A percentile compares a stretch with the other conserved stretches of the same genome.
These are phyloP conservation scores for Malurus cyaneus DNA, from an alignment of 2,113 vertebrate species.

Conservation along the genomic window DNA sequence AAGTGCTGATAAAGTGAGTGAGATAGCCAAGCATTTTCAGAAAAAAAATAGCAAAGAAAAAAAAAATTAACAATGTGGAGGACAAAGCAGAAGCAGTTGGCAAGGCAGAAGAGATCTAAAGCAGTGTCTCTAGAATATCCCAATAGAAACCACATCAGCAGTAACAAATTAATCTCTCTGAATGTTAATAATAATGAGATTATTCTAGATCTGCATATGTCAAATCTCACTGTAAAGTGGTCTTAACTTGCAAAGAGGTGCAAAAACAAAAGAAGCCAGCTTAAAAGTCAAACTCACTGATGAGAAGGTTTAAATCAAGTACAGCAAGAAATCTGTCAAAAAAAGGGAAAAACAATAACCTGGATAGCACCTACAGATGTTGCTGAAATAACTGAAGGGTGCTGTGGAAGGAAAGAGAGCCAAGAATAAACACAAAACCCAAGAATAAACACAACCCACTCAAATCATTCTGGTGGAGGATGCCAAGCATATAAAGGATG, in stretches of 20 bases:
- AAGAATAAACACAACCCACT: neutral
- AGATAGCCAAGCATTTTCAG: neutral
- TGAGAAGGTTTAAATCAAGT: neutral
- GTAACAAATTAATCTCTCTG: neutral
- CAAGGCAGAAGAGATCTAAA: neutral
- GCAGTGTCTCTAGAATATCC: neutral
- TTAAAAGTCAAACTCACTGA: neutral
- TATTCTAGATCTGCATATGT: rapidly evolving
- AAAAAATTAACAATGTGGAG: neutral
- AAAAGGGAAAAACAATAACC: neutral
- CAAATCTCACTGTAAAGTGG: neutral
- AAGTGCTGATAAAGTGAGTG: neutral
- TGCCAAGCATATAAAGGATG: neutral
- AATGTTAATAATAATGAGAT: neutral
- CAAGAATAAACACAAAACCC: neutral
- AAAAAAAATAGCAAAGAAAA: neutral
- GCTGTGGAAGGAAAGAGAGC: neutral
- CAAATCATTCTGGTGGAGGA: neutral
- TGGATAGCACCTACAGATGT: neutral
- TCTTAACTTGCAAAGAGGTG: neutral
- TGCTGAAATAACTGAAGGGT: neutral
- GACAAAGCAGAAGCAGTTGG: neutral
- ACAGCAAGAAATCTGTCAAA: neutral
- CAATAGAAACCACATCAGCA: neutral
- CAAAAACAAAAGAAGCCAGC: neutral